These are phyloP conservation scores for Psittacula echo DNA, from an alignment of 2,797 vertebrate genomes.

Conservation along the genomic window DNA sequence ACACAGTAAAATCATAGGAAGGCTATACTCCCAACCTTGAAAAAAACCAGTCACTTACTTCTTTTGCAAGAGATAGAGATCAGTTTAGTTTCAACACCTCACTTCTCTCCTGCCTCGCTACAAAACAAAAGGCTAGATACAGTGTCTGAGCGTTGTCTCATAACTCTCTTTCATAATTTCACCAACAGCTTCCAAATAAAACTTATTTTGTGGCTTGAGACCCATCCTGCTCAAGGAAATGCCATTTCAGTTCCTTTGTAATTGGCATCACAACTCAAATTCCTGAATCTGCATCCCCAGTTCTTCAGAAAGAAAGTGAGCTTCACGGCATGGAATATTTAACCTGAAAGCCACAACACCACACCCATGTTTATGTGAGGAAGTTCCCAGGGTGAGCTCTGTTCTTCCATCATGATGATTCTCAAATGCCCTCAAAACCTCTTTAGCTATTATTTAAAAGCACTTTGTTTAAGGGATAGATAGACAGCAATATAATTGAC, in stretches of 20 bases:
- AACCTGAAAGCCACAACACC: background rate
- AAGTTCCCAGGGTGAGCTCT: background rate
- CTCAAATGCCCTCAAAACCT: background rate
- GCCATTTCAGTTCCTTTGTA: slow-evolving; percentile 3
- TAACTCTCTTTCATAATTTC: background rate
- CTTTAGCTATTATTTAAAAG: background rate
- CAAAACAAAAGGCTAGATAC: background rate
- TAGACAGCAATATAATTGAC: background rate
- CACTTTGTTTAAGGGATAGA: background rate
- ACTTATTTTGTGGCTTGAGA: background rate
- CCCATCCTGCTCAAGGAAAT: slow-evolving; percentile 5
- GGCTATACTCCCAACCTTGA: background rate
- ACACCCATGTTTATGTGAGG: background rate
- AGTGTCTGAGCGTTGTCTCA: background rate
- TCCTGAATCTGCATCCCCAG: background rate
- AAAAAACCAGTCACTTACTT: background rate
- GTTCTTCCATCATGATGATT: background rate
- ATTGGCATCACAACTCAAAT: background rate
- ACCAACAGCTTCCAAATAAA: slow-evolving; percentile 41
- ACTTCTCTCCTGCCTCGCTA: background rate
- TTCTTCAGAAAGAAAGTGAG: background rate
- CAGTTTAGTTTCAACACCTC: background rate
- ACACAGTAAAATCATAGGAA: background rate
- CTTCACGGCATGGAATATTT: background rate
- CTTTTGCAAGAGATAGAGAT: background rate